A percentile compares a stretch with the other conserved stretches of the same genome.
Evolutionary conservation across 2,888 invertebrate species (phyloP).

Genomic region (Pyrrhia umbra): DNA sequence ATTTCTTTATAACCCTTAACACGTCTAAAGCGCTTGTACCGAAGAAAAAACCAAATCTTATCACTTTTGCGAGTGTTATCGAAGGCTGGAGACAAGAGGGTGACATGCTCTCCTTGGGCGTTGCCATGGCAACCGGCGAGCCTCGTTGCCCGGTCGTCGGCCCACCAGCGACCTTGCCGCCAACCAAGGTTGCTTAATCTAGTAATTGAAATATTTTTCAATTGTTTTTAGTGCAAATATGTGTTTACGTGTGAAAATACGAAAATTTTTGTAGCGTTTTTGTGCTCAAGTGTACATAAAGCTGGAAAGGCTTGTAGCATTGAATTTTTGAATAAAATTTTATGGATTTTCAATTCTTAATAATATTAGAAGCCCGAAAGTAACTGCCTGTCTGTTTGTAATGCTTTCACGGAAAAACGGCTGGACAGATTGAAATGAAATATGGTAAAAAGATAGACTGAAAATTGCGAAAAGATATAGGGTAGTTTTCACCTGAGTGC

Average conservation of each 20-base stretch:
- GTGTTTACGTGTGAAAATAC: slow-evolving; percentile 5
- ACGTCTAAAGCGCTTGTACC: slow-evolving; percentile 2
- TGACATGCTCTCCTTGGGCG: slow-evolving; percentile 57
- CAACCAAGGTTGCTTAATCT: slow-evolving; percentile 50
- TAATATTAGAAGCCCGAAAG: too few relatives aligned
- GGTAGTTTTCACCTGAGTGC: too few relatives aligned
- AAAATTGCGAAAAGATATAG: too few relatives aligned
- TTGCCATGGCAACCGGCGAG: slow-evolving; percentile 56
- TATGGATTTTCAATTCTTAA: not conserved
- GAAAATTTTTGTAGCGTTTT: not conserved
- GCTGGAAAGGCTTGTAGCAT: not conserved
- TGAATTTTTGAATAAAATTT: not conserved
- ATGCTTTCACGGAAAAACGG: too few relatives aligned
- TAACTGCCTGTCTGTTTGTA: too few relatives aligned
- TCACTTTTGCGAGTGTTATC: slow-evolving; percentile 49
- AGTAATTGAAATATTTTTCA: slow-evolving; percentile 51
- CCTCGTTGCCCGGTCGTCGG: slow-evolving; percentile 53
- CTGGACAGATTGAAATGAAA: too few relatives aligned
- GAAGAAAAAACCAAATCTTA: slow-evolving; percentile 41
- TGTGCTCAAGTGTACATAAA: not conserved
- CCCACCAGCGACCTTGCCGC: slow-evolving; percentile 54
- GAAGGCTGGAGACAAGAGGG: slow-evolving; percentile 48
- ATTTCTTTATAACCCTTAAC: slow-evolving; percentile 4
- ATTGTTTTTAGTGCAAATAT: slow-evolving; percentile 45
- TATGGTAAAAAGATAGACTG: too few relatives aligned